Evolutionary conservation across 2,797 vertebrate genomes (phyloP).

Genomic region (Lagodon rhomboides): DNA sequence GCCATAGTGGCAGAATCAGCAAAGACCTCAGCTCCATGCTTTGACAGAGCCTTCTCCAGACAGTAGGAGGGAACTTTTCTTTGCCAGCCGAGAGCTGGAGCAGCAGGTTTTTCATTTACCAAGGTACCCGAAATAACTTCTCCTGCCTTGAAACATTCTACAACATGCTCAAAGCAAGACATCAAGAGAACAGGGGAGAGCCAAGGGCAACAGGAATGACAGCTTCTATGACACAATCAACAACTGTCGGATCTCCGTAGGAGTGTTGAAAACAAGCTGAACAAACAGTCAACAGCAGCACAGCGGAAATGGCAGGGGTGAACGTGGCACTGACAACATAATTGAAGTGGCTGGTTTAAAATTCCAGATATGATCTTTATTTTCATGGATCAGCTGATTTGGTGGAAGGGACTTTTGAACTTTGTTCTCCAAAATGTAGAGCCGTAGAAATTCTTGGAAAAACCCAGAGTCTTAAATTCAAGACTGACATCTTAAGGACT

Average conservation of each 20-base stretch:
- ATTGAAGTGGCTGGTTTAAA: conserved; percentile 8
- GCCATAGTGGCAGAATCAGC: background rate
- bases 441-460: background rate
- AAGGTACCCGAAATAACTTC: conserved; percentile 47
- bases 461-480: background rate
- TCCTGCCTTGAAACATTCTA: conserved; percentile 11
- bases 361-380: background rate
- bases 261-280: conserved; percentile 20
- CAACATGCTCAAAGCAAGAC: conserved; percentile 22
- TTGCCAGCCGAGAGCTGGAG: conserved; percentile 19
- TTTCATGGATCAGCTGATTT: conserved; percentile 2
- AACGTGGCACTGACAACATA: background rate
- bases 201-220: conserved; percentile 16
- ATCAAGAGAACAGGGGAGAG: conserved; percentile 8
- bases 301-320: conserved; percentile 30
- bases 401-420: background rate
- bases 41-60: conserved; percentile 27
- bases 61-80: conserved; percentile 7
- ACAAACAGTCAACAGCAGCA: conserved; percentile 18
- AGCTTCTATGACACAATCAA: conserved; percentile 30
- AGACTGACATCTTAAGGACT: background rate
- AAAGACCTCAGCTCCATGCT: background rate
- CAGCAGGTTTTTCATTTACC: conserved; percentile 30
- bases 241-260: conserved; percentile 12
- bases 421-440: background rate